Evolutionary conservation across 2,888 invertebrate genomes (phyloP).

Genomic region (Ochropleura plecta): DNA sequence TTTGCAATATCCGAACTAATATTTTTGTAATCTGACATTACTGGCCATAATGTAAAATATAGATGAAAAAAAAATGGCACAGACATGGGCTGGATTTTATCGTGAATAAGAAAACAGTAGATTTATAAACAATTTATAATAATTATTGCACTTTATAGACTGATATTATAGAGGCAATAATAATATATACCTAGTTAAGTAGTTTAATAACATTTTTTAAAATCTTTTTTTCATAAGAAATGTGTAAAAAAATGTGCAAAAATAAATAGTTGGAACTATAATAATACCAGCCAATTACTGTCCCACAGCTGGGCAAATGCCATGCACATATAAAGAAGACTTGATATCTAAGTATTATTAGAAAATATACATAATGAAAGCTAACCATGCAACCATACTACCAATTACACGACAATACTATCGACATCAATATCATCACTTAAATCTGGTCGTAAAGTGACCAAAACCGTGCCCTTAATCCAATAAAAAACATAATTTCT

Average conservation of each 20-base stretch:
- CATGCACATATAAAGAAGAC: no score
- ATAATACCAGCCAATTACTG: no score
- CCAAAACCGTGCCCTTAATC: background rate
- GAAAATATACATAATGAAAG: background rate
- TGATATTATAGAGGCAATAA: no score
- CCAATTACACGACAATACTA: background rate
- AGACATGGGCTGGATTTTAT: slow-evolving; percentile 5
- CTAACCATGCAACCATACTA: no score
- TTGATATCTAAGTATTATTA: background rate
- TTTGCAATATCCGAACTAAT: slow-evolving; percentile 16
- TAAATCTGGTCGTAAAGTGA: background rate
- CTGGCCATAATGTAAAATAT: background rate
- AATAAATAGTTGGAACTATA: no score
- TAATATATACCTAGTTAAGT: no score
- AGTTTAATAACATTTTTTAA: no score
- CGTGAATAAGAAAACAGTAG: background rate
- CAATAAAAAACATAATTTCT: background rate
- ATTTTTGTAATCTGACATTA: slow-evolving; percentile 35
- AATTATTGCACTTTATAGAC: no score
- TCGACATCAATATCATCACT: background rate
- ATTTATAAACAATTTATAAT: background rate
- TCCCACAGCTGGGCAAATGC: no score
- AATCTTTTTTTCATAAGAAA: no score
- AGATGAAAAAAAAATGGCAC: no score
- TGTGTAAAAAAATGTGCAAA: no score